These are phyloP conservation scores for Mus minutoides DNA, from an alignment of 2,797 vertebrate species.

Conservation along the genomic window DNA sequence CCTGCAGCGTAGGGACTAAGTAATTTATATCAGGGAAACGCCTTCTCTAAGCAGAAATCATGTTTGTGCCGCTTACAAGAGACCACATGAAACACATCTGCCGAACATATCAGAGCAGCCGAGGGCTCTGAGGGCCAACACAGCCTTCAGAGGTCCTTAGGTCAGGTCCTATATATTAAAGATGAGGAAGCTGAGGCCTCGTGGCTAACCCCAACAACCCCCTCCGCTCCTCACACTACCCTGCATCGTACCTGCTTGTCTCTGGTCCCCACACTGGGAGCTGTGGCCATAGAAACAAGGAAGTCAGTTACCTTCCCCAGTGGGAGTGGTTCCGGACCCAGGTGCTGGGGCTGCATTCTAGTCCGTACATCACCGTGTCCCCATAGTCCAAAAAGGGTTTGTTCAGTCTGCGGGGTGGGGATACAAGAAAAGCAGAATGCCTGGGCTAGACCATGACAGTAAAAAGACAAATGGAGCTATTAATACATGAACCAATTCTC, in stretches of 20 bases:
- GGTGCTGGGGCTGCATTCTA: slow-evolving; percentile 90
- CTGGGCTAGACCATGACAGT: background rate
- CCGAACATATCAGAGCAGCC: background rate
- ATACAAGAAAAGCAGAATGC: background rate
- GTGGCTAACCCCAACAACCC: background rate
- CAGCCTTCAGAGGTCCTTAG: background rate
- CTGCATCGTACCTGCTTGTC: background rate
- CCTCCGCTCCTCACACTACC: background rate
- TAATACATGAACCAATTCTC: background rate
- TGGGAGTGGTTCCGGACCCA: slow-evolving; percentile 92
- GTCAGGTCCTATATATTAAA: background rate
- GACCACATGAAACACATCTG: background rate
- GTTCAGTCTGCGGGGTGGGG: slow-evolving; percentile 87
- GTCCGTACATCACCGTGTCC: slow-evolving; percentile 91
- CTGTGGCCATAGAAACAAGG: background rate
- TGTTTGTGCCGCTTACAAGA: background rate
- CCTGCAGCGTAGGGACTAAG: background rate
- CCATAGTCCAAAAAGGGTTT: slow-evolving; percentile 94
- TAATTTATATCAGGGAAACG: background rate
- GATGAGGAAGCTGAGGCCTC: background rate
- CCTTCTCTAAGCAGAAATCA: background rate
- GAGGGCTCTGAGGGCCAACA: background rate
- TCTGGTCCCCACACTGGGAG: background rate
- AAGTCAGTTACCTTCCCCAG: slow-evolving; percentile 93
- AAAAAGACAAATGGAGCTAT: background rate